A percentile compares a stretch with the other conserved stretches of the same genome.
Conservation (phyloP, 2,113 vertebrate genomes). For the Hippolais icterina region DNA sequence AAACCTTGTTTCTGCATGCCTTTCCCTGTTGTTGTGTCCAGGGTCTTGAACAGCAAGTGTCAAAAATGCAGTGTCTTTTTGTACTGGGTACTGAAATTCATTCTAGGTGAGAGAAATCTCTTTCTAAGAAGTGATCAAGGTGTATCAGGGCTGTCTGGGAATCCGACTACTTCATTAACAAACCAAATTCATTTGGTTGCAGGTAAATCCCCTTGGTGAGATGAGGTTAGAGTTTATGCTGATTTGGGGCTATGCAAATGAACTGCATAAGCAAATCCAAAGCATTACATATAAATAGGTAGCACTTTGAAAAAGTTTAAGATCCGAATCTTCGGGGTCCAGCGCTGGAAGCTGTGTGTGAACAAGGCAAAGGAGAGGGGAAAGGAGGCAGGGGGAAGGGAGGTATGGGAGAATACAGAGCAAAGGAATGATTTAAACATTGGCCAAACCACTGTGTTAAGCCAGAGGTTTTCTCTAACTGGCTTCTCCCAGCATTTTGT, state of each 20-base stretch:
- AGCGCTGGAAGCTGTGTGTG: background rate
- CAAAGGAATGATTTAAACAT: background rate
- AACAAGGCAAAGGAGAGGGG: background rate
- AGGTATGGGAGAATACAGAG: background rate
- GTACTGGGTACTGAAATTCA: background rate
- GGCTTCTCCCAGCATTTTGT: background rate
- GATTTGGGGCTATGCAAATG: conserved; percentile 47
- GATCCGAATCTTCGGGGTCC: background rate
- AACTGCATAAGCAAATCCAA: conserved; percentile 46
- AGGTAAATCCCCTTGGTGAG: conserved; percentile 55
- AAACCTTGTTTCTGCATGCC: background rate
- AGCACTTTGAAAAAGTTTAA: conserved; percentile 41
- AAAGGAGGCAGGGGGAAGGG: background rate
- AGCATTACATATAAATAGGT: conserved; percentile 46
- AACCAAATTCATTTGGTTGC: conserved; percentile 33
- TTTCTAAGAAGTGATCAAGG: conserved; percentile 53
- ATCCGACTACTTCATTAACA: conserved; percentile 38
- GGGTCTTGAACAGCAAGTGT: background rate
- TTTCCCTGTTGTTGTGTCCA: background rate
- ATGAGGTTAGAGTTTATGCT: conserved; percentile 55
- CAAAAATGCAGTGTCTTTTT: background rate
- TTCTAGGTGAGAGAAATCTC: background rate
- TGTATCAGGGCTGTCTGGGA: conserved; percentile 42
- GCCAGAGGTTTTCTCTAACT: background rate
- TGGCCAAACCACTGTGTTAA: background rate